Base-by-base conservation (phyloP, 1,140 invertebrate genomes). In the Drosophila gunungcola region DNA sequence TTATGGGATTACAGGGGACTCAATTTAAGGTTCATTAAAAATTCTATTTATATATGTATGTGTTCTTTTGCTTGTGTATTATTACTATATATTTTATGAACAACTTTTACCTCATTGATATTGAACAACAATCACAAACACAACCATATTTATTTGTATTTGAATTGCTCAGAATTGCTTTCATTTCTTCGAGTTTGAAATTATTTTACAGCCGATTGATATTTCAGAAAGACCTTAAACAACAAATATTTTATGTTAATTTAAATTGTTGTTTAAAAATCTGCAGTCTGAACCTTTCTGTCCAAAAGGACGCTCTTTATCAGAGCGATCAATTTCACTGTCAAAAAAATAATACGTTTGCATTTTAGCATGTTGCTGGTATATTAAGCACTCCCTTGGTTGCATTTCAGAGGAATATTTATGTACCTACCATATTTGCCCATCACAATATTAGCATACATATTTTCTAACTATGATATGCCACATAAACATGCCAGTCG, bases 371-470 rank as follows among this genome's bases (percentile, higher is more conserved):
- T 56, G 11, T 36, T 48, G 49, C 67, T 46, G 25, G 34, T 54
- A 46, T 54, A 54, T 67, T 65, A 27, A 61, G 12, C n/a, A 21
- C 11, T 36, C 11, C 21, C 25, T 38, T 7, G 25, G 25, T 2
- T 46, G 34, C 25, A 62, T 46, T 69, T 54, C 29, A 21, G 32
- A 9, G 36, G 21, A 48, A 68, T 56, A 64, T 78, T 67, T 78
- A 62, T 43, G 41, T 41, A 43, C 38, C 57, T 62, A 41, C 72
- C 54, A 56, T 74, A 64, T 69, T 57, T 63, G 68, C 25, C 54
- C 65, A 58, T 58, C 64, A 86, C 62, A 76, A 86, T 83, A 86
- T 88, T 88, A 76, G 65, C 83, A 88, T 88, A 86, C 72, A 78
- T 75, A 83, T 86, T 79, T 76, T 65, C 65, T 49, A 62, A 55